A percentile compares a stretch with the other conserved stretches of the same genome.
Evolutionary conservation across 2,113 vertebrate genomes (phyloP).

Genomic region (Psammodynastes pulverulentus): DNA sequence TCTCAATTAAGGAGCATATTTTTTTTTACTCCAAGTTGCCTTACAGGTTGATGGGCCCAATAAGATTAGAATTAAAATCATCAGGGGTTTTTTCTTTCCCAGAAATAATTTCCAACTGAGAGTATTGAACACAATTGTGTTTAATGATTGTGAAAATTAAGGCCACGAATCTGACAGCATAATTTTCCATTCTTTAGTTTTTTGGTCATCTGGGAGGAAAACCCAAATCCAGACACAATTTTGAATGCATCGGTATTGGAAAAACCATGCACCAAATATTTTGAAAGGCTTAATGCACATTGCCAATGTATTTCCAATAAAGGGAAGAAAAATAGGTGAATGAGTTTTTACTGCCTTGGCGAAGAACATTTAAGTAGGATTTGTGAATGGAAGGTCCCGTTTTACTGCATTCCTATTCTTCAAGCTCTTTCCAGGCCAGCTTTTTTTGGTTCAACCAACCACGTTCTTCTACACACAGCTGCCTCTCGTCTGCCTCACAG

Average conservation of each 20-base stretch:
- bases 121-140: not conserved
- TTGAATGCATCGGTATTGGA: not conserved
- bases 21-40: not conserved
- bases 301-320: not conserved
- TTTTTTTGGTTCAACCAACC: not conserved
- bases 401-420: not conserved
- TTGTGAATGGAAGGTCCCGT: not conserved
- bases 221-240: not conserved
- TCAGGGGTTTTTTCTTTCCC: not conserved
- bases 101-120: not conserved
- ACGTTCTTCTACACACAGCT: constrained; percentile 38
- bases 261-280: not conserved
- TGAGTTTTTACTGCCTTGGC: not conserved
- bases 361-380: not conserved
- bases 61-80: not conserved
- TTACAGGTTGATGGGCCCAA: not conserved
- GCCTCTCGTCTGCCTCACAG: constrained; percentile 50
- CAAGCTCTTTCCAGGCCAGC: not conserved
- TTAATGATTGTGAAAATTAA: not conserved
- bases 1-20: not conserved
- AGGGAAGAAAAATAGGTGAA: not conserved
- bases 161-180: too few relatives aligned
- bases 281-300: not conserved
- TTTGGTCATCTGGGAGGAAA: not conserved
- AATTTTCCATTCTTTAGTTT: not conserved